Evolutionary conservation across 2,113 vertebrate species (phyloP).

Genomic region (Actenoides lindsayi): DNA sequence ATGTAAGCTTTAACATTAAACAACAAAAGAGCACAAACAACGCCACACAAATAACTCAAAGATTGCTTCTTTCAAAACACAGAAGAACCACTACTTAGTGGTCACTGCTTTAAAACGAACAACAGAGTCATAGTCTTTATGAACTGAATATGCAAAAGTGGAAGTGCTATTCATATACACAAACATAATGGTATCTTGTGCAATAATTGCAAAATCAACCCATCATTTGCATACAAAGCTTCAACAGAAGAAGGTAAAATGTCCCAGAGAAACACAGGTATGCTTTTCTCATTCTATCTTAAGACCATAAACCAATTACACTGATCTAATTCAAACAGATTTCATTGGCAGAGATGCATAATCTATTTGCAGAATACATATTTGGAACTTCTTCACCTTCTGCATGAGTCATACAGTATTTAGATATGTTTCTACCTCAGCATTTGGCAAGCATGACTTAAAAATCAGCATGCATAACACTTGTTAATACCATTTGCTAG

Average conservation of each 20-base stretch:
- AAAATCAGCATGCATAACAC: background rate
- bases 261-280: background rate
- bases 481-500: background rate
- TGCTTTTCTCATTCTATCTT: background rate
- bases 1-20: background rate
- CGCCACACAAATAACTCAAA: background rate
- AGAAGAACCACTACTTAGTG: background rate
- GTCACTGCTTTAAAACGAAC: background rate
- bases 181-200: background rate
- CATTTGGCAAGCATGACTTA: background rate
- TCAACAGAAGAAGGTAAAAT: background rate
- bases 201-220: background rate
- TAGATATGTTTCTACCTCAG: background rate
- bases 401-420: background rate
- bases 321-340: background rate
- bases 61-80: background rate
- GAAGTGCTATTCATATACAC: accelerated
- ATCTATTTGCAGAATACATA: background rate
- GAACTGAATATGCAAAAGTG: background rate
- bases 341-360: background rate
- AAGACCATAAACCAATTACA: background rate
- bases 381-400: background rate
- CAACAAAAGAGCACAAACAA: background rate
- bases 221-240: accelerated
- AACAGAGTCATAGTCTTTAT: background rate